Conservation (phyloP, 2,113 vertebrate species). For the Nothobranchius furzeri region DNA sequence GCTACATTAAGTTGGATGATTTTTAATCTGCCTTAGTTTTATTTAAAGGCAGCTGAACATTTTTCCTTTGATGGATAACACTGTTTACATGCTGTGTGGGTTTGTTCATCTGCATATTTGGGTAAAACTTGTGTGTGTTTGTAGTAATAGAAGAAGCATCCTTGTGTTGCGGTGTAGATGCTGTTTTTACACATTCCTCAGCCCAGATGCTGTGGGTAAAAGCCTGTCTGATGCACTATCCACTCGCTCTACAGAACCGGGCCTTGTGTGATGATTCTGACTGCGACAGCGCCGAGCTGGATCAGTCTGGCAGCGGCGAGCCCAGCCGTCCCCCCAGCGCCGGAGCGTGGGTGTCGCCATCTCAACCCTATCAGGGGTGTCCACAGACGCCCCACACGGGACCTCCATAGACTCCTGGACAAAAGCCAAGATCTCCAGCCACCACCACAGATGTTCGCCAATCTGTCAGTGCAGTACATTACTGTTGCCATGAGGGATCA, state of each 20-base stretch:
- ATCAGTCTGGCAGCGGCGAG: constrained; percentile 88
- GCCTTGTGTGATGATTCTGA: constrained; percentile 88
- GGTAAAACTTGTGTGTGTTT: no score
- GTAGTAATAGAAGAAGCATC: no score
- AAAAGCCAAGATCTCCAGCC: constrained; percentile 47
- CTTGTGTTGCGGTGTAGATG: no score
- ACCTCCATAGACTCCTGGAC: constrained; percentile 57
- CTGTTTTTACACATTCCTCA: no score
- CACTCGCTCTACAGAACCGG: constrained; percentile 74
- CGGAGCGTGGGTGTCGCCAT: constrained; percentile 70
- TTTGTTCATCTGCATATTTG: no score
- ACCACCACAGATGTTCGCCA: constrained; percentile 53
- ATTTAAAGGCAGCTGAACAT: no score
- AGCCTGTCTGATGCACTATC: background rate
- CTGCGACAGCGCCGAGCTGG: constrained; percentile 90
- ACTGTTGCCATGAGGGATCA: constrained; percentile 64
- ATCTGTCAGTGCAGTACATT: constrained; percentile 65
- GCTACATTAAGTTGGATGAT: no score
- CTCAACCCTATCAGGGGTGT: constrained; percentile 60
- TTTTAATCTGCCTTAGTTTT: no score
- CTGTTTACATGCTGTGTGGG: no score
- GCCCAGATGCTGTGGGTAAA: no score
- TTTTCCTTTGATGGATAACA: no score
- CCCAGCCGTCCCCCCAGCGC: constrained; percentile 83
- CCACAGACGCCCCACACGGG: constrained; percentile 58